These are phyloP conservation scores for Brachyhypopomus occidentalis DNA, from an alignment of 2,113 vertebrate genomes.

Conservation along the genomic window DNA sequence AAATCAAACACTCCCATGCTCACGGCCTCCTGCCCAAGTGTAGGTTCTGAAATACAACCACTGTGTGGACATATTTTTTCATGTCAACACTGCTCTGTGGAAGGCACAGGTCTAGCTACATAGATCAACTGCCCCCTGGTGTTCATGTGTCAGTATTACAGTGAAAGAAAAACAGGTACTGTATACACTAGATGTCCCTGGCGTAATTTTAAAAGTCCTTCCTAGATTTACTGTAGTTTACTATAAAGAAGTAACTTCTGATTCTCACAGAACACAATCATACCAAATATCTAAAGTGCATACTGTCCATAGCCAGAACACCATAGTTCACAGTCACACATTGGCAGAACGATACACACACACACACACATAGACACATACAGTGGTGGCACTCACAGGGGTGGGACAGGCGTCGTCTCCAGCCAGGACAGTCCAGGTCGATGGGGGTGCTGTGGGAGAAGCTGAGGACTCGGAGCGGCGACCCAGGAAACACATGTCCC, in stretches of 20 bases:
- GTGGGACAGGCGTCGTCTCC: constrained; percentile 61
- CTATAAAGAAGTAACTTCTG: not conserved
- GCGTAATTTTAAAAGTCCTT: constrained; percentile 7
- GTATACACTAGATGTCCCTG: constrained; percentile 14
- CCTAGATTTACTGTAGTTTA: not conserved
- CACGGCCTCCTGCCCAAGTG: no score
- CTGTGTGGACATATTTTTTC: not conserved
- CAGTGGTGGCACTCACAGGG: constrained; percentile 63
- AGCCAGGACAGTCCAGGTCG: constrained; percentile 71
- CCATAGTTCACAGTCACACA: not conserved
- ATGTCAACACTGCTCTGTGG: not conserved
- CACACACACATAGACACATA: not conserved
- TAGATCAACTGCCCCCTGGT: constrained; percentile 45
- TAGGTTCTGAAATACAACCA: no score
- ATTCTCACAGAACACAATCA: not conserved
- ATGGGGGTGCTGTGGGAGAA: constrained; percentile 80
- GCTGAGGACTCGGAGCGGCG: constrained; percentile 64
- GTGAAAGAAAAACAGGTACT: not conserved
- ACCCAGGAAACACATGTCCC: constrained; percentile 62
- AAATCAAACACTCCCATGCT: no score
- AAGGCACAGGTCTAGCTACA: not conserved
- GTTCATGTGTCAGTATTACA: constrained; percentile 41
- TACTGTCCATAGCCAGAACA: not conserved
- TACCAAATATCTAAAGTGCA: not conserved
- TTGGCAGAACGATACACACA: not conserved